A percentile compares a stretch with the other conserved stretches of the same genome.
These are phyloP conservation scores for Spongilla lacustris DNA, from an alignment of 37 sponge, comb jelly and placozoan genomes.

Conservation along the genomic window DNA sequence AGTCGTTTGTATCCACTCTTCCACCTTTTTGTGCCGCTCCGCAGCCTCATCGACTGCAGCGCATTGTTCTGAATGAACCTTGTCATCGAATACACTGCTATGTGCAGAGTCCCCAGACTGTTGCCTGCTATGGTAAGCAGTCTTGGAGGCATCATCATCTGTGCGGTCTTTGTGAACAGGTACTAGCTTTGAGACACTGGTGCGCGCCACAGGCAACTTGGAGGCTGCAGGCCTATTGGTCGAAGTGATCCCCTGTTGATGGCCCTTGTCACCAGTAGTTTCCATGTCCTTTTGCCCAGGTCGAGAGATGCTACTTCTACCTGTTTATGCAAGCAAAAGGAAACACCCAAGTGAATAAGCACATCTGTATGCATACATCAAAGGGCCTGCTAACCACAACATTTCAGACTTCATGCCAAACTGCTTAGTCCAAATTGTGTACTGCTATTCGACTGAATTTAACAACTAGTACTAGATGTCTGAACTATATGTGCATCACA, in stretches of 20 bases:
- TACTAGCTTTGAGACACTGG: background rate
- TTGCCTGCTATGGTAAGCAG: background rate
- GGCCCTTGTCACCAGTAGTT: background rate
- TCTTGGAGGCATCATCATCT: background rate
- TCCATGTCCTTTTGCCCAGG: background rate
- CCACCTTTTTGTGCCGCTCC: background rate
- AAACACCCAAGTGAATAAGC: background rate
- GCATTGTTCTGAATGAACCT: background rate
- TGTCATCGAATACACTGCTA: background rate
- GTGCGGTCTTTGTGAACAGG: background rate
- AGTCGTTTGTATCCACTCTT: slow-evolving; percentile 51
- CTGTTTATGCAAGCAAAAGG: background rate
- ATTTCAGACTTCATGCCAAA: too few relatives aligned
- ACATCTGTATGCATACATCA: too few relatives aligned
- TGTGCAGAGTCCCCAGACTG: background rate
- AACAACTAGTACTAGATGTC: too few relatives aligned
- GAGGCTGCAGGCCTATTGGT: background rate
- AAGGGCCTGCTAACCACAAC: too few relatives aligned
- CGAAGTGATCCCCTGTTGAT: background rate
- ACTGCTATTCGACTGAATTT: too few relatives aligned
- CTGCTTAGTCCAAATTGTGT: too few relatives aligned
- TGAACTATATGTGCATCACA: too few relatives aligned
- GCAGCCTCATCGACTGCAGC: background rate
- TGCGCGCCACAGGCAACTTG: background rate
- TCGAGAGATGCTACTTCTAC: background rate